These are phyloP conservation scores for Anhinga anhinga DNA, from an alignment of 2,113 vertebrate genomes.

Conservation along the genomic window DNA sequence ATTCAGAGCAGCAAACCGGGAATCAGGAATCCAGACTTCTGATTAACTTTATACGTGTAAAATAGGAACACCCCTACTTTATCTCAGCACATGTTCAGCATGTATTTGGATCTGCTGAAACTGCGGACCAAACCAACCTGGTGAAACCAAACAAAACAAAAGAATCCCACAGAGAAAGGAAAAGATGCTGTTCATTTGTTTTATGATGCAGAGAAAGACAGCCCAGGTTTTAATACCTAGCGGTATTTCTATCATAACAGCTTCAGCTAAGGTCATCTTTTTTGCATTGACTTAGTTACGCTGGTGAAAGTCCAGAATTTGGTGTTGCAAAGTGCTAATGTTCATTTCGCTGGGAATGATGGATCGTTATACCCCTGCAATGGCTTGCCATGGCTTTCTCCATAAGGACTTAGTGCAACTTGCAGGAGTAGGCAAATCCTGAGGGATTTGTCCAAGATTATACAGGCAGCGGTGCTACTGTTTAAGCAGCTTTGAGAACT, in stretches of 20 bases:
- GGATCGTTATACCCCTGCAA: not conserved
- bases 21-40: not conserved
- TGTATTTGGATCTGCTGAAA: not conserved
- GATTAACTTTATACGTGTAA: not conserved
- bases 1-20: not conserved
- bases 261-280: not conserved
- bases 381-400: not conserved
- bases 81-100: not conserved
- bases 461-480: not conserved
- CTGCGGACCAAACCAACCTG: not conserved
- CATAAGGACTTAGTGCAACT: not conserved
- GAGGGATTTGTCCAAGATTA: not conserved
- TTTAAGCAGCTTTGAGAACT: not conserved
- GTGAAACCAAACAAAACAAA: not conserved
- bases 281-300: not conserved
- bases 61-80: not conserved
- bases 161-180: not conserved
- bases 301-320: not conserved
- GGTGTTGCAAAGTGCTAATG: not conserved
- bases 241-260: not conserved
- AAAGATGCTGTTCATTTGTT: not conserved
- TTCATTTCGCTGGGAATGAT: not conserved
- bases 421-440: not conserved
- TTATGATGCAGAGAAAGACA: not conserved
- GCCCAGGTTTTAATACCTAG: not conserved